Percentiles rank a stretch among this genome's conserved stretches.
phyloP scores from a whole-genome alignment of 64 coral and sea anemone genomes.

The Montipora sp. region DNA sequence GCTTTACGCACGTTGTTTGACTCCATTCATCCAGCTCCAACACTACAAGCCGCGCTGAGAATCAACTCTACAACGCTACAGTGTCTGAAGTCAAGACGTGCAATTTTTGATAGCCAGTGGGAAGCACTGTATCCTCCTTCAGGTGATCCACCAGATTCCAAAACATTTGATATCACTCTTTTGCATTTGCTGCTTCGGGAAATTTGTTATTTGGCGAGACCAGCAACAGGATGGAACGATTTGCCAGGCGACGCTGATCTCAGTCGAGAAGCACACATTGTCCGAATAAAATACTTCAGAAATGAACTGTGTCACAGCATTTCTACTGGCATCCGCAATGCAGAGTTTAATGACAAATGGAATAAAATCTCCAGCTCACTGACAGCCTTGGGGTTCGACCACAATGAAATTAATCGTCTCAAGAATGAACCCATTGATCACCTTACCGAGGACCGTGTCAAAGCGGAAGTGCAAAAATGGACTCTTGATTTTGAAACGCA shows the following conservation, averaged over 20 bases:
- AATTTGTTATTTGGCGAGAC: background rate
- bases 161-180: slow-evolving; percentile 10
- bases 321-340: too few species aligned
- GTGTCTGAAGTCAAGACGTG: background rate
- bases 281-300: background rate
- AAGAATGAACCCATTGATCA: too few species aligned
- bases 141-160: background rate
- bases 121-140: background rate
- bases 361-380: too few species aligned
- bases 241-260: too few species aligned
- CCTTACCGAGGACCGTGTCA: too few species aligned
- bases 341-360: too few species aligned
- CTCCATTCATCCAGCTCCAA: background rate
- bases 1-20: slow-evolving; percentile 32
- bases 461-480: too few species aligned
- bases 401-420: too few species aligned
- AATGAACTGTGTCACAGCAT: background rate
- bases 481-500: too few species aligned
- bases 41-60: background rate
- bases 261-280: too few species aligned
- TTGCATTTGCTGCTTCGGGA: slow-evolving; percentile 3
- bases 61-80: background rate
- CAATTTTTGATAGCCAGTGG: background rate
- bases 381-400: too few species aligned
- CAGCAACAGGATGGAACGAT: too few species aligned